Conservation (phyloP, 1,140 invertebrate species). For the Adelges cooleyi region DNA sequence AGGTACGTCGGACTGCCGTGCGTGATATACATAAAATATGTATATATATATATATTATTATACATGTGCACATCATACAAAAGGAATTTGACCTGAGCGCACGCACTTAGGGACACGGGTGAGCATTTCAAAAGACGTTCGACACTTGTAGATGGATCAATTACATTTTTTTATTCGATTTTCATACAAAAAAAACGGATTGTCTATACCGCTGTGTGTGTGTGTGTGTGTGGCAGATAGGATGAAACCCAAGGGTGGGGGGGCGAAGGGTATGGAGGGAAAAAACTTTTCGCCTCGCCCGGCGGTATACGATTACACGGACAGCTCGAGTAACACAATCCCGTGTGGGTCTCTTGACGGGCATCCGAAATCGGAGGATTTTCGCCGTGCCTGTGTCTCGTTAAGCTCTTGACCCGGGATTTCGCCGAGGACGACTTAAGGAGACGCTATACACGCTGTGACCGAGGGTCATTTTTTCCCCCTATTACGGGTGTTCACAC, state of each 20-base stretch:
- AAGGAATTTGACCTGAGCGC: no score
- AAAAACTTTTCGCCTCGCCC: constrained; percentile 3
- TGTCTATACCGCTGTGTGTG: no score
- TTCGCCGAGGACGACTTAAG: not conserved
- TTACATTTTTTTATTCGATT: not conserved
- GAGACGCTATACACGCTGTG: no score
- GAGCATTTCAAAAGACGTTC: no score
- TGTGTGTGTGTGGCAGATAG: no score
- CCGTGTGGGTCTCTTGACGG: constrained; percentile 24
- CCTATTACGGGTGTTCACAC: not conserved
- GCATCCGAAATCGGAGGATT: constrained; percentile 27
- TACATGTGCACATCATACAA: no score
- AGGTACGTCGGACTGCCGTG: no score
- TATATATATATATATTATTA: no score
- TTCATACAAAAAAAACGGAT: constrained; percentile 5
- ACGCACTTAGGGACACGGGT: no score
- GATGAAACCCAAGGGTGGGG: no score
- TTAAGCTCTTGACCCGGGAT: constrained; percentile 29
- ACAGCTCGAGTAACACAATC: constrained; percentile 9
- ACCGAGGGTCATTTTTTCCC: constrained; percentile 11
- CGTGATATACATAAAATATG: no score
- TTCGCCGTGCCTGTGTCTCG: constrained; percentile 1
- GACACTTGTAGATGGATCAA: not conserved
- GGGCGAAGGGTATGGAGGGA: not conserved
- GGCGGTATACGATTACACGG: constrained; percentile 8